A percentile compares a stretch with the other conserved stretches of the same genome.
Conservation (phyloP, 2,113 vertebrate genomes). For the Oxyruncus cristatus region DNA sequence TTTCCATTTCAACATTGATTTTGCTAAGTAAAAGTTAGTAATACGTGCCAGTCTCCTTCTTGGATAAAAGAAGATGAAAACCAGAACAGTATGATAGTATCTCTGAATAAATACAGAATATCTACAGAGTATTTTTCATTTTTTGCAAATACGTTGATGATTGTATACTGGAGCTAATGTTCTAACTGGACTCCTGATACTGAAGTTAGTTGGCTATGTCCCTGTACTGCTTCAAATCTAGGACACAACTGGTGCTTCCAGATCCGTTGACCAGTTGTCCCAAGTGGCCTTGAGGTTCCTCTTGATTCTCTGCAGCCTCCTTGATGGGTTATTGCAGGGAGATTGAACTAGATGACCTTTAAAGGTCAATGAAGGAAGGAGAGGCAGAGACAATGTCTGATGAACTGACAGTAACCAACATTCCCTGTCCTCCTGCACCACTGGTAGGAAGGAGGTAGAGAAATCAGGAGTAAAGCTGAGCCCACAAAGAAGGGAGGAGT, state of each 20-base stretch:
- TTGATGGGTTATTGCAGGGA: background rate
- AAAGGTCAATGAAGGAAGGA: background rate
- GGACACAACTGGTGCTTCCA: background rate
- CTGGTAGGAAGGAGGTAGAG: background rate
- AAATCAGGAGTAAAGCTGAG: background rate
- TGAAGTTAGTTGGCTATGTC: background rate
- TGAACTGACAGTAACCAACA: background rate
- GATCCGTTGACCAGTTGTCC: background rate
- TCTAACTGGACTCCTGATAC: background rate
- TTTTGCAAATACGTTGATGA: background rate
- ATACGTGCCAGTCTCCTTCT: background rate
- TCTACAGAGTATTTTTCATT: background rate
- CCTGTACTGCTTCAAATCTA: accelerated
- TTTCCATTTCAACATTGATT: background rate
- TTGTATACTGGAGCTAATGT: background rate
- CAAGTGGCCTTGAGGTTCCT: background rate
- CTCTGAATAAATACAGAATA: background rate
- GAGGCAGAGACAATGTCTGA: background rate
- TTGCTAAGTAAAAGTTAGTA: background rate
- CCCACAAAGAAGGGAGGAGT: background rate
- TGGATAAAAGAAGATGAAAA: background rate
- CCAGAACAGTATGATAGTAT: background rate
- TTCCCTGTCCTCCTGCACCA: background rate
- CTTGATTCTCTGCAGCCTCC: background rate
- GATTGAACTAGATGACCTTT: background rate